Evolutionary conservation across 2,113 vertebrate genomes (phyloP).

Genomic region (Pachyramphus minor): DNA sequence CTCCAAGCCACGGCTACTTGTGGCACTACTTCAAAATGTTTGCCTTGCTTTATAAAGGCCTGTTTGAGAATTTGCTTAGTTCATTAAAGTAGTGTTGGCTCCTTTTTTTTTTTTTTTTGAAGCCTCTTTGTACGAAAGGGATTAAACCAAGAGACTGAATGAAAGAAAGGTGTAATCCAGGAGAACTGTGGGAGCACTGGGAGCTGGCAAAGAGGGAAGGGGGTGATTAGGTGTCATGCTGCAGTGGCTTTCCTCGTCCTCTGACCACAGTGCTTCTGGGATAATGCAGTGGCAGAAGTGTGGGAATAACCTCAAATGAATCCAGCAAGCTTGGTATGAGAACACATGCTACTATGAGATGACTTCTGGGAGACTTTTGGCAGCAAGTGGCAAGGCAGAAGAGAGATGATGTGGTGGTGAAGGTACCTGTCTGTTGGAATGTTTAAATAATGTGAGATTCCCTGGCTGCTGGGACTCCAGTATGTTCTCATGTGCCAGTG

Average conservation of each 20-base stretch:
- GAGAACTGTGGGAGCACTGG: not conserved
- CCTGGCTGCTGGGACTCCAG: accelerated
- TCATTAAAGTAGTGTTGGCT: not conserved
- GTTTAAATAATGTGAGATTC: accelerated
- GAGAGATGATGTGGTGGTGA: accelerated
- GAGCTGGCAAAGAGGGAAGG: not conserved
- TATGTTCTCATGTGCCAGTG: accelerated
- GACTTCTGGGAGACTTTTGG: not conserved
- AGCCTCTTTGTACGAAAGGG: not conserved
- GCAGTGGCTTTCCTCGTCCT: not conserved
- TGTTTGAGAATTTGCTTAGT: not conserved
- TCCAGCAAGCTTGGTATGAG: accelerated
- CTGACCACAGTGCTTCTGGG: not conserved
- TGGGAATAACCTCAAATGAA: accelerated
- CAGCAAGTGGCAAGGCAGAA: not conserved
- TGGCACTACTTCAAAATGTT: not conserved
- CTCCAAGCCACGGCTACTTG: not conserved
- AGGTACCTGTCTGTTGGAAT: accelerated
- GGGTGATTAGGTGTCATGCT: too few species aligned
- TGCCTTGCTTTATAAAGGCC: not conserved
- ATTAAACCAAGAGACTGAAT: not conserved
- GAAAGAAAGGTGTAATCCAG: not conserved
- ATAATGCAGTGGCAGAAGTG: accelerated
- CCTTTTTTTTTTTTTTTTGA: not conserved
- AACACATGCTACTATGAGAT: accelerated